Evolutionary conservation across 2,797 vertebrate species (phyloP), one percentile per base, ranked within the genome.

Genomic region (Sebastes taczanowskii): DNA sequence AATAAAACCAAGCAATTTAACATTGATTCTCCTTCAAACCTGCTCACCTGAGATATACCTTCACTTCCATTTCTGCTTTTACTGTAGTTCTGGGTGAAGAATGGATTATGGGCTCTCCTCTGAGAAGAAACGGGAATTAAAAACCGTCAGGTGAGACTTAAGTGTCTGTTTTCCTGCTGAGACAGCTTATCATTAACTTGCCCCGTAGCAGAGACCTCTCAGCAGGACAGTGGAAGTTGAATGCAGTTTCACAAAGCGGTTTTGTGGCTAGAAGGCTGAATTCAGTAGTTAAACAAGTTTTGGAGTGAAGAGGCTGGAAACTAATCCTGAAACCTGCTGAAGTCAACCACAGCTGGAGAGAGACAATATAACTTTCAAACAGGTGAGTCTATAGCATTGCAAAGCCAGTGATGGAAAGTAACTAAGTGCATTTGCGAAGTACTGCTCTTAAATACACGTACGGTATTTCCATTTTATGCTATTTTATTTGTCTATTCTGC

Each of bases 311-410:
- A 74, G 67, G 42, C 30, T 64, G n/a, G 20, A 55, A 38, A n/a
- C 3, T 25, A 9, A 67, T 23, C 16, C 52, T 10, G 20, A 80
- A 30, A 49, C 49, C 60, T 52, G n/a, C 18, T 59, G 69, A 70
- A 18, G 49, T 35, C 71, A 18, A 76, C 18, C 53, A 56, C 65
- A 71, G 34, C 70, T 30, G 61, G 58, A 35, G 8, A 23, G 35
- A 74, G 30, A 59, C 23, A 64, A 23, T 64, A 22, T 67, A 1
- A 2, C 46, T 25, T 35, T 25, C 27, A 42, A 18, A 61, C 23
- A 77, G 77, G 84, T 89, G 55, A 85, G 82, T 49, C 7, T 11
- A 11, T 6, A 46, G 34, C 20, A 20, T 7, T 34, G 11, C 18
- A 20, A 22, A 29, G 22, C 23, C 6, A n/a, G 6, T 3, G 52